phyloP scores from a whole-genome alignment of 2,113 vertebrate genomes.

The Craseonycteris thonglongyai region DNA sequence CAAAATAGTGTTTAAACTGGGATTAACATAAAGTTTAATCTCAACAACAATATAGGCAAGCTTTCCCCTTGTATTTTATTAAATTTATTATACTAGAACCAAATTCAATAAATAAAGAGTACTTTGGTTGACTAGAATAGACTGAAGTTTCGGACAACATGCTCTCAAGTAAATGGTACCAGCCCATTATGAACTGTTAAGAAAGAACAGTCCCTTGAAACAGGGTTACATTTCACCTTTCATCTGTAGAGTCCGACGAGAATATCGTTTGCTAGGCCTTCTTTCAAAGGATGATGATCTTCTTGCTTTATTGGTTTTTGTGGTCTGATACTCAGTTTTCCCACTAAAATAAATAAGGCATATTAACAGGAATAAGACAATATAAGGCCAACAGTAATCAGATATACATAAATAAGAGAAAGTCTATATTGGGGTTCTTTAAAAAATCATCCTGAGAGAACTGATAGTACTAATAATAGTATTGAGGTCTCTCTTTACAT shows the following conservation, averaged over 20 bases:
- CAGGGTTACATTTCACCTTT: slow-evolving; percentile 80
- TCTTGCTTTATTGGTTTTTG: slow-evolving; percentile 94
- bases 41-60: not conserved
- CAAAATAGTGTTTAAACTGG: not conserved
- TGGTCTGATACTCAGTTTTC: slow-evolving; percentile 99
- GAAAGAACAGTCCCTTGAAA: not conserved
- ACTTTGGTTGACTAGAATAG: not conserved
- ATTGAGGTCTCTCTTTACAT: not conserved
- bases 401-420: not conserved
- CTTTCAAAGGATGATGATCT: slow-evolving; percentile 95
- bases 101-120: not conserved
- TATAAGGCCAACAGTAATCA: not conserved
- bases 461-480: not conserved
- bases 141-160: not conserved
- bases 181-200: not conserved
- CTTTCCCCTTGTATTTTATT: not conserved
- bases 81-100: not conserved
- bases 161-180: not conserved
- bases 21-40: not conserved
- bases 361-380: not conserved
- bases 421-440: not conserved
- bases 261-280: slow-evolving; percentile 95
- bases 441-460: not conserved
- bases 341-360: slow-evolving; percentile 80
- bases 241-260: slow-evolving; percentile 89